These are phyloP conservation scores for Meteorus sp. DNA, from an alignment of 1,140 invertebrate species.

Conservation along the genomic window DNA sequence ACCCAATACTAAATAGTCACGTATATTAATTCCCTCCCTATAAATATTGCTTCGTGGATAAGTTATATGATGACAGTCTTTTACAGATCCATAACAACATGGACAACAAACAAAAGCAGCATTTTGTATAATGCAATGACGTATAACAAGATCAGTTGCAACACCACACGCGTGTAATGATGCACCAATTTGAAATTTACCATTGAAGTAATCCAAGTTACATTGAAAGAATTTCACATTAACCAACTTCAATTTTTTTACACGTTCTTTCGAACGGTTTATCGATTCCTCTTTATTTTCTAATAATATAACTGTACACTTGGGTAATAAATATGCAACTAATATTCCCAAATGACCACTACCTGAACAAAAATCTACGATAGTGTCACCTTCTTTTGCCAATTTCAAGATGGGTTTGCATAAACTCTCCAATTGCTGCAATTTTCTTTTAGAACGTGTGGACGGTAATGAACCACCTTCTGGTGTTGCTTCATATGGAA, in stretches of 20 bases:
- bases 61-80: constrained; percentile 69
- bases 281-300: constrained; percentile 94
- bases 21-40: constrained; percentile 51
- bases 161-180: constrained; percentile 93
- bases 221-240: constrained; percentile 86
- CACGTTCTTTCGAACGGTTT: constrained; percentile 71
- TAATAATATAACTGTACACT: constrained; percentile 76
- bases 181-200: constrained; percentile 76
- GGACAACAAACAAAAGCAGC: constrained; percentile 90
- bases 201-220: constrained; percentile 83
- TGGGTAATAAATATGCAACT: constrained; percentile 77
- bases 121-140: constrained; percentile 74
- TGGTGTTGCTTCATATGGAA: constrained; percentile 76
- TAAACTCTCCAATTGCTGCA: constrained; percentile 87
- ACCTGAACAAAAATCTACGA: constrained; percentile 95
- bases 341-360: constrained; percentile 90
- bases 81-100: constrained; percentile 91
- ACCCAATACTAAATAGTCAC: constrained; percentile 78
- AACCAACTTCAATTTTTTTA: constrained; percentile 67
- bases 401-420: constrained; percentile 76
- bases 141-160: constrained; percentile 89
- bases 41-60: constrained; percentile 74
- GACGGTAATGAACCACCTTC: constrained; percentile 77
- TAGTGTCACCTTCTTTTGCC: constrained; percentile 60
- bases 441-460: constrained; percentile 75